Percentiles rank a stretch among this genome's conserved stretches.
These are phyloP conservation scores for Neoascia interrupta DNA, from an alignment of 2,888 invertebrate genomes.

Conservation along the genomic window DNA sequence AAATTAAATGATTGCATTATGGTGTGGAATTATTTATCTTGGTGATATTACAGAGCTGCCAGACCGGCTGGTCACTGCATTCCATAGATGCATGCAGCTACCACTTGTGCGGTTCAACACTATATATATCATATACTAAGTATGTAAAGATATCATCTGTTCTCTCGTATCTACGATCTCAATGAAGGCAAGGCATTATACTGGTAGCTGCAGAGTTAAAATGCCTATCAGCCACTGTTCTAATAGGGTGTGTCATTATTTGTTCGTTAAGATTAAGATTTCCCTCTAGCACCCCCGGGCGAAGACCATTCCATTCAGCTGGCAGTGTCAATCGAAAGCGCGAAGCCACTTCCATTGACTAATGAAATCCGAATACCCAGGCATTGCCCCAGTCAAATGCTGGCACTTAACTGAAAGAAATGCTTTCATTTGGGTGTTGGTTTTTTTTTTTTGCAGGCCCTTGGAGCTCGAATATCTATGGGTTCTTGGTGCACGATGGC, in stretches of 20 bases:
- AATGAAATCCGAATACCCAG: conserved; percentile 5
- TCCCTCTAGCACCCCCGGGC: neutral
- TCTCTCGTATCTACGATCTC: conserved; percentile 45
- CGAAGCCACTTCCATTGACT: conserved; percentile 20
- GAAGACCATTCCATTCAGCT: neutral
- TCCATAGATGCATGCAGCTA: conserved; percentile 29
- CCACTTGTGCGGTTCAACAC: conserved; percentile 22
- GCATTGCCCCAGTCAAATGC: too few relatives aligned
- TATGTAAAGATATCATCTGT: conserved; percentile 42
- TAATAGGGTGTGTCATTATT: conserved; percentile 68
- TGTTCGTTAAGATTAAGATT: conserved; percentile 66
- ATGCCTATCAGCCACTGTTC: conserved; percentile 40
- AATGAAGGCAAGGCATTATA: conserved; percentile 59
- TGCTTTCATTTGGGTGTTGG: conserved; percentile 18
- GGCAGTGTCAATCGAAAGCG: conserved; percentile 21
- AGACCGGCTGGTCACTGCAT: conserved; percentile 48
- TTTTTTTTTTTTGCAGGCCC: too few relatives aligned
- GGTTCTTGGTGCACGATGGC: neutral
- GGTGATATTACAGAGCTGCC: conserved; percentile 35
- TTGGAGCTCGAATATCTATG: too few relatives aligned
- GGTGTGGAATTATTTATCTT: conserved; percentile 52
- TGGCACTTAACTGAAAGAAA: conserved; percentile 28
- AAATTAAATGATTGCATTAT: conserved; percentile 59
- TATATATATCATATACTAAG: too few relatives aligned
- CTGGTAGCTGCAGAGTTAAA: neutral